phyloP scores from a whole-genome alignment of 2,113 vertebrate species.

The Mobula birostris region DNA sequence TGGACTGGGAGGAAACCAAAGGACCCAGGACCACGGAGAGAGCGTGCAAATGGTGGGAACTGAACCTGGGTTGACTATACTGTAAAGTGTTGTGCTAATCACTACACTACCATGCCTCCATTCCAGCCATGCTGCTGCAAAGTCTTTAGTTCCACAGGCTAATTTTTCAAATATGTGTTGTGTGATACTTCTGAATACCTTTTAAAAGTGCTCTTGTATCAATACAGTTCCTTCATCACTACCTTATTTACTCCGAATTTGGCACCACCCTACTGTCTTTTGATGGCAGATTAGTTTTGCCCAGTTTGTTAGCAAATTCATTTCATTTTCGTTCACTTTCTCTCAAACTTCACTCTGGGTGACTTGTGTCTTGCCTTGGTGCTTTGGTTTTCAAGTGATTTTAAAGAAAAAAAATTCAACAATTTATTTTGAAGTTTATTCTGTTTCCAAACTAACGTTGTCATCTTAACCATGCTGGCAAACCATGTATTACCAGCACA shows the following conservation, averaged over 20 bases:
- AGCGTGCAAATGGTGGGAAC: too few species aligned
- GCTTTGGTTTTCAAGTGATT: neutral
- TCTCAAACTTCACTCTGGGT: neutral
- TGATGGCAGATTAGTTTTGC: neutral
- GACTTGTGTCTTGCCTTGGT: neutral
- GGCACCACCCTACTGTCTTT: neutral
- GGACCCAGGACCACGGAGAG: too few species aligned
- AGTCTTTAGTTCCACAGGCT: neutral
- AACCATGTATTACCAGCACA: neutral
- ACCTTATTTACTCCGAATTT: neutral
- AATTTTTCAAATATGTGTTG: neutral
- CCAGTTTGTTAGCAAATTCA: neutral
- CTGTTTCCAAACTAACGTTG: neutral
- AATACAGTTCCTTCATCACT: neutral
- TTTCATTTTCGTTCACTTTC: neutral
- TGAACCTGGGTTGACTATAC: too few species aligned
- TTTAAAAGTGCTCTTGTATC: neutral
- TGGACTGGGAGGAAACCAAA: too few species aligned
- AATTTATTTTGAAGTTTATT: neutral
- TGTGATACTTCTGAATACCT: neutral
- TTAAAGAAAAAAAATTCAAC: neutral
- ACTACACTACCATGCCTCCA: too few species aligned
- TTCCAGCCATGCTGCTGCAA: neutral
- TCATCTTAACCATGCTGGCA: neutral
- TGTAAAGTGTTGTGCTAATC: too few species aligned